phyloP scores from a whole-genome alignment of 2,113 vertebrate species.

The Melanocharis versteri region DNA sequence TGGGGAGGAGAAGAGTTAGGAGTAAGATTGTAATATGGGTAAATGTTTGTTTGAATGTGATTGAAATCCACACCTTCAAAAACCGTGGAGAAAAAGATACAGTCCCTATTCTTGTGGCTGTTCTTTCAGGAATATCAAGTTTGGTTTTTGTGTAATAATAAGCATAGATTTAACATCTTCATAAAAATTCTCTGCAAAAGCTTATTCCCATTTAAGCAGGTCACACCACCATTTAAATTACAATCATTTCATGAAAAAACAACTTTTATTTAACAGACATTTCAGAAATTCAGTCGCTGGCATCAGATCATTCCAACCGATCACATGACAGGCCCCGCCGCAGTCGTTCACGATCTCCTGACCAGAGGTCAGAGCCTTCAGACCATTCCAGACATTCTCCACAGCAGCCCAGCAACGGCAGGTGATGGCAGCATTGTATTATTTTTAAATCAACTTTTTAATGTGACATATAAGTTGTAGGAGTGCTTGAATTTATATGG shows the following conservation, averaged over 20 bases:
- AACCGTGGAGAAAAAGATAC: not conserved
- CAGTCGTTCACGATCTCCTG: slow-evolving; percentile 92
- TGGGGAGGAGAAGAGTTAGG: not conserved
- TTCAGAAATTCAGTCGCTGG: slow-evolving; percentile 99
- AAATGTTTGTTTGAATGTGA: not conserved
- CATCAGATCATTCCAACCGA: slow-evolving; percentile 96
- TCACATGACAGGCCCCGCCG: slow-evolving; percentile 91
- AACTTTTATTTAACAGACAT: slow-evolving; percentile 86
- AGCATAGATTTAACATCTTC: slow-evolving; percentile 16
- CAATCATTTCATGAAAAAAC: slow-evolving; percentile 49
- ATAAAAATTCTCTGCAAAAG: slow-evolving; percentile 14
- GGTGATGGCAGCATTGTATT: slow-evolving; percentile 75
- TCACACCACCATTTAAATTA: slow-evolving; percentile 43
- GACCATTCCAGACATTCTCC: slow-evolving; percentile 95
- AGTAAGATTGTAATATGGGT: not conserved
- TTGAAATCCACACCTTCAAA: not conserved
- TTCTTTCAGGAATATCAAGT: not conserved
- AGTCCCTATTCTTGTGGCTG: not conserved
- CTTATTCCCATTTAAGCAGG: slow-evolving; percentile 39
- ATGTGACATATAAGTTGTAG: not conserved
- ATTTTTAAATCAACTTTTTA: slow-evolving; percentile 9
- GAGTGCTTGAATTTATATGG: not conserved
- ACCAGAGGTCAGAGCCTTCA: slow-evolving; percentile 93
- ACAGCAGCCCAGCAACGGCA: slow-evolving; percentile 94
- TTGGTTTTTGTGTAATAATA: not conserved